Base-by-base conservation (phyloP, 92 coral and sea anemone species). In the Phenganax marumi region DNA sequence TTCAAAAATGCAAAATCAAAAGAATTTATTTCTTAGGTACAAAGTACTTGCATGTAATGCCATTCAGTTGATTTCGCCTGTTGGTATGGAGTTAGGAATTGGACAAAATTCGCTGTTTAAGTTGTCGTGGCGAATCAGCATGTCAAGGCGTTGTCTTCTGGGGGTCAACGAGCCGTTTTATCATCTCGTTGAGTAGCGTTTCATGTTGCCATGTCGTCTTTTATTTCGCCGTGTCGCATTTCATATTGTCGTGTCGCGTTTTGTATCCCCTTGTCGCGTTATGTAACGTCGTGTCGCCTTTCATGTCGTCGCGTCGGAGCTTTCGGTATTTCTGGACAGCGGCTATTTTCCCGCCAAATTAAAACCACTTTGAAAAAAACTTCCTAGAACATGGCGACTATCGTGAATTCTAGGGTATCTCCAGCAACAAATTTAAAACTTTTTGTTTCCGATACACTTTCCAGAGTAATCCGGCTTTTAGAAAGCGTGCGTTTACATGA, bases 101-200 rank as follows among this genome's bases (percentile, higher is more conserved):
- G 70, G 70, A 63, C 70, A 63, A 10, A 63, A 63, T 63, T 19
- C n/a, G n/a, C n/a, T n/a, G n/a, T n/a, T n/a, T n/a, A n/a, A n/a
- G n/a, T n/a, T n/a, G n/a, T n/a, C n/a, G 70, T 9, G 70, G 10
- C 70, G 70, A 63, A 9, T 12, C 23, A 63, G 10, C 22, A 63
- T 63, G 70, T 19, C 70, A 54, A 54, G 60, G 11, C 60, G 60
- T 54, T 54, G 10, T n/a, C 60, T 54, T 54, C 11, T 54, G 60
- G 10, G 10, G 11, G 60, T n/a, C 10, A 54, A n/a, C n/a, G n/a
- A n/a, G n/a, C n/a, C n/a, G n/a, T n/a, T n/a, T n/a, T n/a, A n/a
- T n/a, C n/a, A 10, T 63, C 19, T 63, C 70, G 10, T 63, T 25
- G 22, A 16, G 70, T 63, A 16, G 70, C 70, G 22, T 10, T 63